Evolutionary conservation across 1,140 invertebrate genomes (phyloP).

Genomic region (Diprion similis): DNA sequence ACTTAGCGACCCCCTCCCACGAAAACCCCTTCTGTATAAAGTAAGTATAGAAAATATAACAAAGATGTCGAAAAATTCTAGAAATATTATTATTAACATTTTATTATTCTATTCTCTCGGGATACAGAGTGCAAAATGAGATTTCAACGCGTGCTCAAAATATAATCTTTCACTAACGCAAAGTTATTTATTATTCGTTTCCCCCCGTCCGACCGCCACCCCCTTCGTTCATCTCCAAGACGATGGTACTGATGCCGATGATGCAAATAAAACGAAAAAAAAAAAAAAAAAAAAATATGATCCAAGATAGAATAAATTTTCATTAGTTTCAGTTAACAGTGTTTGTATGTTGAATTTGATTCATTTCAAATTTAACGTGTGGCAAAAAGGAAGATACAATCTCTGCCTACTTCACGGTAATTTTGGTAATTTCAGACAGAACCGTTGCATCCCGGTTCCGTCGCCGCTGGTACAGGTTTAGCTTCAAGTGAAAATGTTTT

Average conservation of each 20-base stretch:
- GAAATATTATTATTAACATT: conserved; percentile 38
- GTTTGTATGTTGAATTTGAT: background rate
- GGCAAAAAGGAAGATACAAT: too few species aligned
- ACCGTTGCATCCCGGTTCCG: background rate
- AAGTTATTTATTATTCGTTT: background rate
- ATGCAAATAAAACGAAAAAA: background rate
- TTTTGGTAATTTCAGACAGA: background rate
- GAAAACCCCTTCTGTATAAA: conserved; percentile 58
- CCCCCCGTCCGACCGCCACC: too few species aligned
- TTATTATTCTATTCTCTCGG: conserved; percentile 39
- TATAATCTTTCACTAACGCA: conserved; percentile 12
- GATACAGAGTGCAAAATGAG: conserved; percentile 48
- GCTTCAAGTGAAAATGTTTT: too few species aligned
- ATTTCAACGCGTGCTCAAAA: conserved; percentile 22
- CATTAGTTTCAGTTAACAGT: background rate
- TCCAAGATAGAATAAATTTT: background rate
- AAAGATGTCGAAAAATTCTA: conserved; percentile 41
- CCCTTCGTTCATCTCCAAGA: background rate
- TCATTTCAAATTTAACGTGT: too few species aligned
- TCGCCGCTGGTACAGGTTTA: background rate
- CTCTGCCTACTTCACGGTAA: background rate
- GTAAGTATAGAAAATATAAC: conserved; percentile 52
- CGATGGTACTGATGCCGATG: too few species aligned
- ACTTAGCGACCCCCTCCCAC: conserved; percentile 35
- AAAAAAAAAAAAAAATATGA: background rate